Evolutionary conservation across 2,888 invertebrate genomes (phyloP), one percentile per base, ranked within the genome.

Genomic region (Drosophila anomalata): DNA sequence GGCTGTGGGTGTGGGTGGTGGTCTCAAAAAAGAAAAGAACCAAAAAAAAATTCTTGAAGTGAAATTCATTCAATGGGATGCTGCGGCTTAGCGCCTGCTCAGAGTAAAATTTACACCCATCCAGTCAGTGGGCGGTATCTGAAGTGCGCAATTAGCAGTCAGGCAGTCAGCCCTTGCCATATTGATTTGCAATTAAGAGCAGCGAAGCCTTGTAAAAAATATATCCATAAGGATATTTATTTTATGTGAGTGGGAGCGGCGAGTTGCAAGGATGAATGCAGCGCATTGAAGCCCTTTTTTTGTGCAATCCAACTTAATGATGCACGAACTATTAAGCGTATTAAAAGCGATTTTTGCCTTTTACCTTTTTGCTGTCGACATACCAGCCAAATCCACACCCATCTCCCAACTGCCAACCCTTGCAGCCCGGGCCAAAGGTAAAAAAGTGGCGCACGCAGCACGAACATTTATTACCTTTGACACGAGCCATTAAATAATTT

Each of bases 391-490:
- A 4, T 12, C 5, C n/a, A 12, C 33, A 12, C 33, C 12, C 36
- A 31, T 46, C 31, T 5, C 39, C 36, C 17, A 11, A 9, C 20
- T 6, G 22, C 4, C 17, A 42, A 22, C 42, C 42, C 42, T 22
- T 41, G 41, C 42, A 20, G 20, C 20, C 12, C 5, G 5, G 54
- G 31, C 14, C 33, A 39, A 56, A 66, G 46, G 47, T 50, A 77
- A 72, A 72, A 73, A 70, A 53, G 39, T 24, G 50, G 48, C 55
- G 33, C 54, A 58, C 53, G 67, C 71, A 44, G 39, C 24, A 22
- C 24, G 41, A 72, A 79, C 87, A 83, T 83, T 84, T 86, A 88
- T 88, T 80, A 71, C 72, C 80, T 86, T 79, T 84, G 88, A 79
- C 84, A 86, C 69, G 51, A 73, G 57, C 88, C 87, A 84, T 84